phyloP scores from a whole-genome alignment of 2,797 vertebrate species.

The Microchirus variegatus region DNA sequence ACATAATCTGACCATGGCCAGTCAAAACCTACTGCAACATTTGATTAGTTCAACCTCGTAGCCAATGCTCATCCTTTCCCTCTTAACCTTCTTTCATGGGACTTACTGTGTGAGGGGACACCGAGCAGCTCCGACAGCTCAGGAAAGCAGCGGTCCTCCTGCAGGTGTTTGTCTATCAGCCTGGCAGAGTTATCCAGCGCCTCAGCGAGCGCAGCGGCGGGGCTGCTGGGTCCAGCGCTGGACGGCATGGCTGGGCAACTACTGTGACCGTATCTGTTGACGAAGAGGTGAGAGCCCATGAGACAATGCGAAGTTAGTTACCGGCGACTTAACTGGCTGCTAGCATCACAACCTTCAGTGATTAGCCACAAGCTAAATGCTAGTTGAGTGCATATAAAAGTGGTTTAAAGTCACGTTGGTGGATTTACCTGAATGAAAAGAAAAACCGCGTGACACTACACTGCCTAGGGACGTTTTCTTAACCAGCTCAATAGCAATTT shows the following conservation, averaged over 20 bases:
- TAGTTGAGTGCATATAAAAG: constrained; percentile 22
- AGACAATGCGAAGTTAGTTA: too few relatives aligned
- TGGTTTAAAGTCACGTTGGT: not conserved
- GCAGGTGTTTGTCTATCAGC: constrained; percentile 90
- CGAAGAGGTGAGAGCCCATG: too few relatives aligned
- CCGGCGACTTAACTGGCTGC: constrained; percentile 25
- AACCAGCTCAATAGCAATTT: not conserved
- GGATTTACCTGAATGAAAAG: constrained; percentile 43
- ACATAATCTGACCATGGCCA: too few relatives aligned
- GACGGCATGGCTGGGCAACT: constrained; percentile 83
- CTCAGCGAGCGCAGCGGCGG: constrained; percentile 83
- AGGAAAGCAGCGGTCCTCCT: constrained; percentile 91
- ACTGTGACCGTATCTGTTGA: constrained; percentile 24
- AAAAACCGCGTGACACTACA: constrained; percentile 4
- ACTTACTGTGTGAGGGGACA: constrained; percentile 89
- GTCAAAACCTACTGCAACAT: too few relatives aligned
- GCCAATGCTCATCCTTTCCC: not conserved
- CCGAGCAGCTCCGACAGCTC: constrained; percentile 92
- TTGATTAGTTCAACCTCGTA: too few relatives aligned
- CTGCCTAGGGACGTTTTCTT: constrained; percentile 5
- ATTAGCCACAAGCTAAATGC: constrained; percentile 49
- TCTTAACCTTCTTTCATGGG: accelerated
- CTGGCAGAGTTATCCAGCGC: constrained; percentile 88
- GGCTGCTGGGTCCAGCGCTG: constrained; percentile 75
- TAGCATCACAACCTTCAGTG: constrained; percentile 17